Percentiles rank a stretch among this genome's conserved stretches.
phyloP scores from a whole-genome alignment of 2,113 vertebrate species.

The Corvus moneduloides region DNA sequence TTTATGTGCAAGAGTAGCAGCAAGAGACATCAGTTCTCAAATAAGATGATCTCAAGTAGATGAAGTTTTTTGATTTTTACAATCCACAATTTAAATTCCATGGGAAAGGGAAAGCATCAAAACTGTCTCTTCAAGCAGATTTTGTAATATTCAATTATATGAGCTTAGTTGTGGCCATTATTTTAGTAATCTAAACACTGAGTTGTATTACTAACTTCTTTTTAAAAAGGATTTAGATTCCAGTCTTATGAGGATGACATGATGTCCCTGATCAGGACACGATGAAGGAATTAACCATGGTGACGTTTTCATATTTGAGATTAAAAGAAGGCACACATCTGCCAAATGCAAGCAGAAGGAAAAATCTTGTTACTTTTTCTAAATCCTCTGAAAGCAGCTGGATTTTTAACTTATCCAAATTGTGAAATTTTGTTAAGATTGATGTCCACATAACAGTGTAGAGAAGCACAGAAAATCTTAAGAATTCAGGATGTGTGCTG shows the following conservation, averaged over 20 bases:
- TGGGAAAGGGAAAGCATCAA: background rate
- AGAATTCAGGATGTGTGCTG: background rate
- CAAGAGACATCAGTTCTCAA: background rate
- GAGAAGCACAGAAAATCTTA: background rate
- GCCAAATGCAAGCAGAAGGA: conserved; percentile 20
- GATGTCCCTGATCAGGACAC: background rate
- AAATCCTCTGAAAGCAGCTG: conserved; percentile 52
- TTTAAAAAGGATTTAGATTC: background rate
- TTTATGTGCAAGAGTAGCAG: background rate
- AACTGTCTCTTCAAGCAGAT: background rate
- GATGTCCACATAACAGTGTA: background rate
- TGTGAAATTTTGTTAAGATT: conserved; percentile 26
- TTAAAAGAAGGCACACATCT: background rate
- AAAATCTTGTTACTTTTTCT: conserved; percentile 36
- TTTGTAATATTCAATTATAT: background rate
- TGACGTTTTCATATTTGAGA: background rate
- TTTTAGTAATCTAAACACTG: background rate
- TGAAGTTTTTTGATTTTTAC: background rate
- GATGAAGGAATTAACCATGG: conserved; percentile 11
- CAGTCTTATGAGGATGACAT: background rate
- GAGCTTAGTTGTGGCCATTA: background rate
- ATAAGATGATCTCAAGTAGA: background rate
- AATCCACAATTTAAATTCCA: background rate
- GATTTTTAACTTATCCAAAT: conserved; percentile 18
- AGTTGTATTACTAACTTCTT: background rate